A percentile compares a stretch with the other conserved stretches of the same genome.
Evolutionary conservation across 35 echinoderm and acorn worm genomes (phyloP).

Genomic region (Anneissia japonica): DNA sequence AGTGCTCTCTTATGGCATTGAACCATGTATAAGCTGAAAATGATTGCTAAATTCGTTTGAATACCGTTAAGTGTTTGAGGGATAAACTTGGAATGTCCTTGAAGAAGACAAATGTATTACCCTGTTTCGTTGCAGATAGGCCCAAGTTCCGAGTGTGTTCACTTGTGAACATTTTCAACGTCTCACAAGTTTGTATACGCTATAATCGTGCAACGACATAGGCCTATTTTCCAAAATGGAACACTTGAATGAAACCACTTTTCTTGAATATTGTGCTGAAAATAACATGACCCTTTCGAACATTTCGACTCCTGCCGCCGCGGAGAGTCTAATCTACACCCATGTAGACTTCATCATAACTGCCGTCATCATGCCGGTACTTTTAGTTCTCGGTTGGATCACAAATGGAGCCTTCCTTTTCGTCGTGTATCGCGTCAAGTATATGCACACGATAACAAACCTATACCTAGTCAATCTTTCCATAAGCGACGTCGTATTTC

Average conservation of each 20-base stretch:
- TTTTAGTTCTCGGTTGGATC: constrained; percentile 19
- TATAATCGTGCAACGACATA: too few relatives aligned
- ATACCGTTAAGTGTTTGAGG: too few relatives aligned
- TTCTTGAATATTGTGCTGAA: not conserved
- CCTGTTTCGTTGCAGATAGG: too few relatives aligned
- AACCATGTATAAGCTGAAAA: too few relatives aligned
- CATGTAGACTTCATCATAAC: not conserved
- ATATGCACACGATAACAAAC: constrained; percentile 48
- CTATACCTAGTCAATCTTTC: constrained; percentile 44
- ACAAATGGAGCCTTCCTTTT: constrained; percentile 34
- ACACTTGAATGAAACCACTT: not conserved
- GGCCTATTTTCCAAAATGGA: too few relatives aligned
- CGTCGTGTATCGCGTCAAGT: constrained; percentile 7
- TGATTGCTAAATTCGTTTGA: too few relatives aligned
- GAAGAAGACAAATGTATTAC: too few relatives aligned
- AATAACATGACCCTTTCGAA: not conserved
- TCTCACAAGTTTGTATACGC: too few relatives aligned
- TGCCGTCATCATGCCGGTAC: constrained; percentile 24
- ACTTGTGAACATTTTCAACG: too few relatives aligned
- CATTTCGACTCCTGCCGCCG: not conserved
- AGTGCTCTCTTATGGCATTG: too few relatives aligned
- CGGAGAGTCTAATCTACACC: not conserved
- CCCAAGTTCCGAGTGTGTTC: too few relatives aligned
- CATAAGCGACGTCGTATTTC: constrained; percentile 18
- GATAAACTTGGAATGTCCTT: too few relatives aligned